These are phyloP conservation scores for Dermolepida albohirtum DNA, from an alignment of 2,888 invertebrate species.

Conservation along the genomic window DNA sequence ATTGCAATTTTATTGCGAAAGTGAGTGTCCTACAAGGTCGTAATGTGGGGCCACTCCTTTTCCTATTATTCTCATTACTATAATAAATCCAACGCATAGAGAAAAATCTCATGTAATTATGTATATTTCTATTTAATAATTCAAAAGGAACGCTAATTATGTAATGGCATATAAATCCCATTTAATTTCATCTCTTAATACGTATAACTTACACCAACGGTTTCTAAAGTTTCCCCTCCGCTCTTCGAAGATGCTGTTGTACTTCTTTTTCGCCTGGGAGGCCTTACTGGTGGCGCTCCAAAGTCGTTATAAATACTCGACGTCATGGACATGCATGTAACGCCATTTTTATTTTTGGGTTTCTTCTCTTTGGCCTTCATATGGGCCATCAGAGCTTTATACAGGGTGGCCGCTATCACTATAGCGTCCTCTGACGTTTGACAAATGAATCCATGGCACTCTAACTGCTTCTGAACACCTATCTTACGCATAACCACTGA, in stretches of 20 bases:
- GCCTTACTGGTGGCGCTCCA: conserved; percentile 66
- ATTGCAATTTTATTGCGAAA: no score
- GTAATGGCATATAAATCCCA: no score
- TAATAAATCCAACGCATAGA: no score
- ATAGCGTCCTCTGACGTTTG: conserved; percentile 91
- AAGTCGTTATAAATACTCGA: conserved; percentile 68
- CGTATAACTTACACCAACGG: conserved; percentile 49
- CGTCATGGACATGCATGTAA: conserved; percentile 81
- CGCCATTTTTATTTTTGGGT: conserved; percentile 78
- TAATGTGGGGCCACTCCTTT: no score
- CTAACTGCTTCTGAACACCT: conserved; percentile 81
- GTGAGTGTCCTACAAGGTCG: no score
- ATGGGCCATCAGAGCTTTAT: conserved; percentile 87
- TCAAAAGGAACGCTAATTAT: no score
- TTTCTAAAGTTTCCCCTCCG: conserved; percentile 43
- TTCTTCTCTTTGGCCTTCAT: conserved; percentile 76
- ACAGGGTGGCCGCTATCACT: conserved; percentile 90
- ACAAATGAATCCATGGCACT: conserved; percentile 93
- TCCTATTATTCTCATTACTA: no score
- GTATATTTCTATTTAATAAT: no score
- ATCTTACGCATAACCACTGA: conserved; percentile 90
- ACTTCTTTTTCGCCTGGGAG: conserved; percentile 82
- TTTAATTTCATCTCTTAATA: no score
- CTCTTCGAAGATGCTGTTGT: conserved; percentile 70
- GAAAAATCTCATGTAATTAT: no score